These are phyloP conservation scores for Cololabis saira DNA, from an alignment of 2,113 vertebrate genomes.

Conservation along the genomic window DNA sequence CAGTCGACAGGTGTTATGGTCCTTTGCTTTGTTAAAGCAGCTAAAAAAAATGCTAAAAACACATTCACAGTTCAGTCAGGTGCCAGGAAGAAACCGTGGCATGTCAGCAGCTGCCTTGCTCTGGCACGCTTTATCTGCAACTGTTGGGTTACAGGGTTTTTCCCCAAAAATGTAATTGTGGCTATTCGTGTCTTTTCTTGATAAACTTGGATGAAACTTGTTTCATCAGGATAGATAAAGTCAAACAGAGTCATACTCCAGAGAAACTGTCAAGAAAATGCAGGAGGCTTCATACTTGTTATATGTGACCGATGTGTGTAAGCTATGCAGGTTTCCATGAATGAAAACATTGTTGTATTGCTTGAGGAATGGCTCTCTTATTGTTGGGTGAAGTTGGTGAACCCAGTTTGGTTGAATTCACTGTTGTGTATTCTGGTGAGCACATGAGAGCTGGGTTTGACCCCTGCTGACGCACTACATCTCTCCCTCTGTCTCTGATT, in stretches of 20 bases:
- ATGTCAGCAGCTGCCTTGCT: constrained; percentile 66
- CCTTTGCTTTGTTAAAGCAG: constrained; percentile 45
- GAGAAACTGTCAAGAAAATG: background rate
- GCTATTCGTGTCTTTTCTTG: constrained; percentile 54
- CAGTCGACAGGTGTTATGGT: constrained; percentile 62
- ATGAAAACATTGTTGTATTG: constrained; percentile 47
- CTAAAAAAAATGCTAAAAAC: constrained; percentile 36
- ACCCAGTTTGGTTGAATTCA: constrained; percentile 34
- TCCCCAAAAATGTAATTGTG: constrained; percentile 54
- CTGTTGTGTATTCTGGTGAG: constrained; percentile 37
- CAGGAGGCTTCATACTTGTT: constrained; percentile 1
- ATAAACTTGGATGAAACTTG: constrained; percentile 57
- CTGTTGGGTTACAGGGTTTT: constrained; percentile 68
- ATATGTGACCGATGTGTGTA: constrained; percentile 23
- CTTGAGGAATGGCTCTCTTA: constrained; percentile 27
- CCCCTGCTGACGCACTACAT: background rate
- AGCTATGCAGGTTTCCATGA: constrained; percentile 20
- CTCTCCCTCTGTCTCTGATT: background rate
- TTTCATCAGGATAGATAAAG: constrained; percentile 20
- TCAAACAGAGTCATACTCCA: constrained; percentile 7
- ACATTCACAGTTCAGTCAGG: constrained; percentile 52
- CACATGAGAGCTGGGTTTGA: constrained; percentile 40
- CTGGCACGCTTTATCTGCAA: constrained; percentile 40
- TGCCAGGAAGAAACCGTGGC: constrained; percentile 50
- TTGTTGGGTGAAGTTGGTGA: background rate